These are phyloP conservation scores for Solea senegalensis DNA, from an alignment of 2,113 vertebrate genomes.

Conservation along the genomic window DNA sequence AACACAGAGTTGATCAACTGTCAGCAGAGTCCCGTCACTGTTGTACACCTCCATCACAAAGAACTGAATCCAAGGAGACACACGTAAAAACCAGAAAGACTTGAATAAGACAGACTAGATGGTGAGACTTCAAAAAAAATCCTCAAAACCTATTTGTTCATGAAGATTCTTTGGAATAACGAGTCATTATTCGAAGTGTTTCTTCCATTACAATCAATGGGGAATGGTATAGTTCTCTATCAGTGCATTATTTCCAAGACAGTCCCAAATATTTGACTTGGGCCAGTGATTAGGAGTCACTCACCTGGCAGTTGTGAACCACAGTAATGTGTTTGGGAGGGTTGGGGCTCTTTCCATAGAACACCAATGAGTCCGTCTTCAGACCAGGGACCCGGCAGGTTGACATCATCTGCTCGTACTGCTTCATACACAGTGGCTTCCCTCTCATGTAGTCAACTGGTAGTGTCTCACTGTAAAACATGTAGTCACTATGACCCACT, in stretches of 20 bases:
- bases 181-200: too few relatives aligned
- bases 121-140: too few relatives aligned
- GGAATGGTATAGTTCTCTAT: too few relatives aligned
- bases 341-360: constrained; percentile 83
- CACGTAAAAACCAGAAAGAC: not conserved
- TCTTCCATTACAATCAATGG: too few relatives aligned
- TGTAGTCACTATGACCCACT: not conserved
- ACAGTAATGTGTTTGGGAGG: constrained; percentile 89
- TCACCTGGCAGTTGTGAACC: constrained; percentile 94
- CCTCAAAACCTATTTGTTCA: too few relatives aligned
- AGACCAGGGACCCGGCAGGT: constrained; percentile 93
- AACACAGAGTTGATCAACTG: constrained; percentile 85
- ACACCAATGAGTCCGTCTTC: constrained; percentile 88
- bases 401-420: constrained; percentile 94
- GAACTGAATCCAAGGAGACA: constrained; percentile 80
- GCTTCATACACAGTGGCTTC: constrained; percentile 94
- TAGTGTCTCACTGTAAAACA: constrained; percentile 86
- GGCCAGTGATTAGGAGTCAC: not conserved
- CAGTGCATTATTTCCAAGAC: too few relatives aligned
- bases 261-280: too few relatives aligned
- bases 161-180: too few relatives aligned
- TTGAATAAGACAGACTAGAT: not conserved
- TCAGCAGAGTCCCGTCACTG: constrained; percentile 87
- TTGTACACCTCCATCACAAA: constrained; percentile 92
- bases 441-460: constrained; percentile 89